phyloP scores from a whole-genome alignment of 2,113 vertebrate genomes.

The Erythrocercus mccallii region DNA sequence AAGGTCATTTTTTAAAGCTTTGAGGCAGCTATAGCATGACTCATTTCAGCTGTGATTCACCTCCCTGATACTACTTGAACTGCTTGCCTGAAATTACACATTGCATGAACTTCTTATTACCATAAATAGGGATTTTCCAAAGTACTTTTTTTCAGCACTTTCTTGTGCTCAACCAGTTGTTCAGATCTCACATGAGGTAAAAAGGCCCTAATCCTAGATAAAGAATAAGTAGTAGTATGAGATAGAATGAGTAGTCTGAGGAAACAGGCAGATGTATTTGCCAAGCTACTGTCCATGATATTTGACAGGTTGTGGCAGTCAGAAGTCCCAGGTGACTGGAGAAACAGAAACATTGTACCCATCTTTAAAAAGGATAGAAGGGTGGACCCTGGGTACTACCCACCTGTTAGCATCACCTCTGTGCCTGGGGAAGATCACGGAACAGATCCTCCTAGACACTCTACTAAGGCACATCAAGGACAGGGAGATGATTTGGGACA shows the following conservation, averaged over 20 bases:
- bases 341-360: neutral
- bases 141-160: neutral
- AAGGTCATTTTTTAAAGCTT: neutral
- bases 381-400: neutral
- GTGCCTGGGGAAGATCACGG: neutral
- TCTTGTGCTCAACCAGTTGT: neutral
- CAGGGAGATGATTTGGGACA: neutral
- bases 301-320: neutral
- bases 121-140: conserved; percentile 25
- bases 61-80: neutral
- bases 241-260: neutral
- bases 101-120: neutral
- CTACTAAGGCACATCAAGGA: neutral
- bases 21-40: conserved; percentile 2
- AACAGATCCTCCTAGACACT: neutral
- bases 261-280: neutral
- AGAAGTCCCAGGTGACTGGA: neutral
- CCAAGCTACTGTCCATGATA: neutral
- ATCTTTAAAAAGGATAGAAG: neutral
- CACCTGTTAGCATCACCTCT: neutral
- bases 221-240: neutral
- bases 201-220: neutral
- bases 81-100: neutral
- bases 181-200: neutral
- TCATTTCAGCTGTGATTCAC: conserved; percentile 51